A percentile compares a stretch with the other conserved stretches of the same genome.
Evolutionary conservation across 2,797 vertebrate species (phyloP).

Genomic region (Sparus aurata): DNA sequence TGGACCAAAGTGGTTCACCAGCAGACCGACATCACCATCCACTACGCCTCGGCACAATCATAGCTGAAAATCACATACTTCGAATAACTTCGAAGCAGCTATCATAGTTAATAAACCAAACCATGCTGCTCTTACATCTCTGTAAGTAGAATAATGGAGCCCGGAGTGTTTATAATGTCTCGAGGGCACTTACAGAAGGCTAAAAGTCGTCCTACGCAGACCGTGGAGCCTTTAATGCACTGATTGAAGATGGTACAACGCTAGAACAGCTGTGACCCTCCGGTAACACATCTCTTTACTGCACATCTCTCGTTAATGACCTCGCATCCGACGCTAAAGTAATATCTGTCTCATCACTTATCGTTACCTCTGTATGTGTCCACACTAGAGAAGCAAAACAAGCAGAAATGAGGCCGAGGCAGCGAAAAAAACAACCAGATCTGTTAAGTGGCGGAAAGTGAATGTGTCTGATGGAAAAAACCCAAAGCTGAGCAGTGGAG

Average conservation of each 20-base stretch:
- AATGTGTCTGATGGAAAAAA: neutral
- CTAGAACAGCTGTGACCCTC: conserved; percentile 21
- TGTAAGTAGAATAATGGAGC: conserved; percentile 22
- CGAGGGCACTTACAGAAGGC: conserved; percentile 16
- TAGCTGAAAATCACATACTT: neutral
- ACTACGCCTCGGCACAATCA: neutral
- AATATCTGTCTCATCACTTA: conserved; percentile 8
- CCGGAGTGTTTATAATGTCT: conserved; percentile 9
- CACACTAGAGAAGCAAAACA: conserved; percentile 19
- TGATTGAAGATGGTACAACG: neutral
- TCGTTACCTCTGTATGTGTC: conserved; percentile 13
- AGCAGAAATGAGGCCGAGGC: conserved; percentile 4
- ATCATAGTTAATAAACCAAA: conserved; percentile 1
- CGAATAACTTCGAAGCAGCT: neutral
- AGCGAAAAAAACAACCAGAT: neutral
- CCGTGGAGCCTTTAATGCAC: neutral
- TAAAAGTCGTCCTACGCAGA: neutral
- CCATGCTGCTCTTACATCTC: conserved; percentile 3
- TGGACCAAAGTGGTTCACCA: neutral
- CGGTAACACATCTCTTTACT: neutral
- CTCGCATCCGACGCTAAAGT: neutral
- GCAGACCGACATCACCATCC: neutral
- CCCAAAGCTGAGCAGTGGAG: conserved; percentile 1
- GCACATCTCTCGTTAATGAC: conserved; percentile 20
- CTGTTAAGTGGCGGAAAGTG: neutral